A percentile compares a stretch with the other conserved stretches of the same genome.
These are phyloP conservation scores for Busseola fusca DNA, from an alignment of 2,888 invertebrate species.

Conservation along the genomic window DNA sequence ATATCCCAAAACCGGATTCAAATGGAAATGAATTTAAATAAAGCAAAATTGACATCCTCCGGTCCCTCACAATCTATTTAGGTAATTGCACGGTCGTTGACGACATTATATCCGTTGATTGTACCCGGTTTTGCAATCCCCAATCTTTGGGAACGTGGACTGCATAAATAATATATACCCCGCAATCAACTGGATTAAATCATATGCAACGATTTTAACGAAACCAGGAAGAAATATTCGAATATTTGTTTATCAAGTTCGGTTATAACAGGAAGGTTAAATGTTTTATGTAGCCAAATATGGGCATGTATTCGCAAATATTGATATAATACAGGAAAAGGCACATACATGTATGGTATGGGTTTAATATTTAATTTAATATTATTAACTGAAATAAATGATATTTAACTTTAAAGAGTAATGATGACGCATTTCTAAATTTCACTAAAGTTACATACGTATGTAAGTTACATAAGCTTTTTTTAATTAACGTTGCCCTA, in stretches of 20 bases:
- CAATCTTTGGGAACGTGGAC: conserved; percentile 44
- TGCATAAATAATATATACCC: conserved; percentile 49
- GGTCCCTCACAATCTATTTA: conserved; percentile 59
- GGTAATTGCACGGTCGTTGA: conserved; percentile 63
- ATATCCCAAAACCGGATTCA: conserved; percentile 36
- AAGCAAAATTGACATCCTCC: conserved; percentile 45
- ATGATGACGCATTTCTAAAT: too few species aligned
- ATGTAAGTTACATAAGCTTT: too few species aligned
- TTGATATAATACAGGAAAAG: too few species aligned
- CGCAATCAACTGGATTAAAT: conserved; percentile 31
- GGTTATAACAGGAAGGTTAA: background rate
- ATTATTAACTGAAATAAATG: too few species aligned
- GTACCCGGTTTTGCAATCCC: conserved; percentile 56
- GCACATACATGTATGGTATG: too few species aligned
- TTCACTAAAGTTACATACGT: too few species aligned
- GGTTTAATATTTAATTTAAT: too few species aligned
- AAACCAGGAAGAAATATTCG: conserved; percentile 21
- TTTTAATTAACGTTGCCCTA: too few species aligned
- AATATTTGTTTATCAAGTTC: conserved; percentile 17
- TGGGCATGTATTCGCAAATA: too few species aligned
- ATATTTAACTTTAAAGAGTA: too few species aligned
- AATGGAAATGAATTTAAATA: conserved; percentile 56
- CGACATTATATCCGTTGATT: conserved; percentile 59
- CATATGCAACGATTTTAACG: conserved; percentile 35
- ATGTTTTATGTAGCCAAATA: too few species aligned